A percentile compares a stretch with the other conserved stretches of the same genome.
These are phyloP conservation scores for Lerema accius DNA, from an alignment of 1,140 invertebrate genomes.

Conservation along the genomic window DNA sequence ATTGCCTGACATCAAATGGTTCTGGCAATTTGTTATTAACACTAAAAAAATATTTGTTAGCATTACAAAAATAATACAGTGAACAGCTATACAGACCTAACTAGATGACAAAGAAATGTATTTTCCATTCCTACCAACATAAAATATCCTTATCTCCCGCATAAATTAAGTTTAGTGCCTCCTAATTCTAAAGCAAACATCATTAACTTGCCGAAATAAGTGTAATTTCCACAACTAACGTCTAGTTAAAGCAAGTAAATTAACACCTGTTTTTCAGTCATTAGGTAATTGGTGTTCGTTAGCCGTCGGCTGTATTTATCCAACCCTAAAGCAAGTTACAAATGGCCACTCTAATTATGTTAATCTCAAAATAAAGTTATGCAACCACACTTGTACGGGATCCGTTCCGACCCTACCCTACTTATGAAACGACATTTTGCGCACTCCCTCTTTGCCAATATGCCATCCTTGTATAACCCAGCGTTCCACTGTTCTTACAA, in stretches of 20 bases:
- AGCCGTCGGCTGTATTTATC: conserved; percentile 49
- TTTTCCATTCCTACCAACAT: conserved; percentile 18
- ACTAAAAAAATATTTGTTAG: too few relatives aligned
- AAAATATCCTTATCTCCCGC: background rate
- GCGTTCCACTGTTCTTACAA: conserved; percentile 40
- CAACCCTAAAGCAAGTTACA: conserved; percentile 52
- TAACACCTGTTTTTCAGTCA: conserved; percentile 50
- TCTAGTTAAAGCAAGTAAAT: conserved; percentile 32
- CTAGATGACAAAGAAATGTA: conserved; percentile 29
- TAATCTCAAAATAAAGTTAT: conserved; percentile 80
- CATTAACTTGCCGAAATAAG: background rate
- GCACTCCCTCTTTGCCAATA: conserved; percentile 56
- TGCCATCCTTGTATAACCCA: conserved; percentile 40
- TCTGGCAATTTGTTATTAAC: too few relatives aligned
- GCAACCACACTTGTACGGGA: conserved; percentile 71
- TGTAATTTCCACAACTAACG: conserved; percentile 15
- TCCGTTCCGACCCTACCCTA: conserved; percentile 50
- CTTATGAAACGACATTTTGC: conserved; percentile 64
- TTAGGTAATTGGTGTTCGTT: conserved; percentile 50
- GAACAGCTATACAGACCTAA: too few relatives aligned
- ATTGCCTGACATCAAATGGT: too few relatives aligned
- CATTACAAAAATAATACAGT: too few relatives aligned
- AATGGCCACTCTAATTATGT: conserved; percentile 74
- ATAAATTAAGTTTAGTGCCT: background rate
- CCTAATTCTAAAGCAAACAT: background rate